A percentile compares a stretch with the other conserved stretches of the same genome.
These are phyloP conservation scores for Lagorchestes hirsutus DNA, from an alignment of 2,797 vertebrate genomes.

Conservation along the genomic window DNA sequence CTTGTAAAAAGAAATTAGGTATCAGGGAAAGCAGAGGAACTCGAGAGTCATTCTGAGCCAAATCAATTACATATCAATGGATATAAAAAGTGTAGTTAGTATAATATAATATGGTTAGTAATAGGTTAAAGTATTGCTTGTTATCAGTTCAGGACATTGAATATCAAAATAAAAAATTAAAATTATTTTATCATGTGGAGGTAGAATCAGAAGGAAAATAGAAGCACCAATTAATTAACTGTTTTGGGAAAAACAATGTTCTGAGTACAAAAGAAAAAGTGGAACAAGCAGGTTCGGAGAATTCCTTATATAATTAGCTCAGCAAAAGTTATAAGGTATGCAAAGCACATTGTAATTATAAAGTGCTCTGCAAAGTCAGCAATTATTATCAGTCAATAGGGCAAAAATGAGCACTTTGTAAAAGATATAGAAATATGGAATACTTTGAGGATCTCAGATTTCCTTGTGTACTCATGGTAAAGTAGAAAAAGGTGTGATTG, in stretches of 20 bases:
- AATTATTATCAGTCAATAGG: neutral
- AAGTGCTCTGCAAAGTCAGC: neutral
- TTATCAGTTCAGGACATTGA: neutral
- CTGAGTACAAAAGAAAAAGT: neutral
- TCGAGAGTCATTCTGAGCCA: neutral
- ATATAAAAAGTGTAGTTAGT: neutral
- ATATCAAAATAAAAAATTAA: neutral
- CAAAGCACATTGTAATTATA: neutral
- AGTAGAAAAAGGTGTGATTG: neutral
- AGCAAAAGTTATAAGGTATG: neutral
- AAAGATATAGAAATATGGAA: neutral
- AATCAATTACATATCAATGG: neutral
- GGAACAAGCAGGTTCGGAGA: neutral
- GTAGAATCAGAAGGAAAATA: neutral
- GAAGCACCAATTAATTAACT: neutral
- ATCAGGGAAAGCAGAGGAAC: neutral
- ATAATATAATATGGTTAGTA: neutral
- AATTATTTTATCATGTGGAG: neutral
- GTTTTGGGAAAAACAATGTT: neutral
- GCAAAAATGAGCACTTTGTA: neutral
- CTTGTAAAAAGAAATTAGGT: neutral
- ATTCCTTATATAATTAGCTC: neutral
- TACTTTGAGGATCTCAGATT: neutral
- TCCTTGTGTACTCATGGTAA: neutral
- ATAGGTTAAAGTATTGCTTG: neutral